phyloP scores from a whole-genome alignment of 2,113 vertebrate species.

The Dunckerocampus dactyliophorus region DNA sequence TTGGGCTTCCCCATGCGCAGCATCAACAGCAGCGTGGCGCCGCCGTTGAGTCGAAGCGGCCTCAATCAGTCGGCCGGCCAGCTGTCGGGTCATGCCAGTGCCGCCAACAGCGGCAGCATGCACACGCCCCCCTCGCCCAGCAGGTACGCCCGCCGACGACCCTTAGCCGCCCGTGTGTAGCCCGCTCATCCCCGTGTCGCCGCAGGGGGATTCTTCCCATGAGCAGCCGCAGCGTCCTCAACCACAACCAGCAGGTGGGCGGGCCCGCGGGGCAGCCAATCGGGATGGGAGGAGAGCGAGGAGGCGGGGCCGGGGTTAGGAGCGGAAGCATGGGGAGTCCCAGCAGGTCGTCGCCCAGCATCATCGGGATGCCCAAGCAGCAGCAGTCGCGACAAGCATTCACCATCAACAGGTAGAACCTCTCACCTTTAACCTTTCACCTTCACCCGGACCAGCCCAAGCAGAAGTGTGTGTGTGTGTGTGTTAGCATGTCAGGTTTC shows the following conservation, averaged over 20 bases:
- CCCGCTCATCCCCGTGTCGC: slow-evolving; percentile 32
- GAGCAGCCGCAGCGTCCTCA: slow-evolving; percentile 96
- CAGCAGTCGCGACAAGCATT: slow-evolving; percentile 94
- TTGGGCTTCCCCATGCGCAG: slow-evolving; percentile 96
- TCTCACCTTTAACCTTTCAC: background rate
- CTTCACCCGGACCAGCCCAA: background rate
- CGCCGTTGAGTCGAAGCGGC: slow-evolving; percentile 89
- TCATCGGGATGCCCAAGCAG: slow-evolving; percentile 99
- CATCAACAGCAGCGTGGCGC: slow-evolving; percentile 91
- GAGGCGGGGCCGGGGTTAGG: slow-evolving; percentile 61
- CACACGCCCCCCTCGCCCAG: slow-evolving; percentile 97
- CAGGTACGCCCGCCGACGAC: slow-evolving; percentile 75
- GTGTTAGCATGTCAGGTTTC: slow-evolving; percentile 95
- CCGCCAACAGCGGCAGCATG: slow-evolving; percentile 93
- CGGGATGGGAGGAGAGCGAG: slow-evolving; percentile 78
- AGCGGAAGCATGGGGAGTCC: slow-evolving; percentile 98
- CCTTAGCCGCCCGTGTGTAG: too few relatives aligned
- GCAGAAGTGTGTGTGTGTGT: slow-evolving; percentile 8
- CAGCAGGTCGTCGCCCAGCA: slow-evolving; percentile 95
- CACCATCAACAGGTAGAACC: slow-evolving; percentile 94
- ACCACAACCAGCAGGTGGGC: slow-evolving; percentile 86
- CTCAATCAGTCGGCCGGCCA: slow-evolving; percentile 92
- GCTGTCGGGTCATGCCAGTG: slow-evolving; percentile 92
- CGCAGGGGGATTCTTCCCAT: slow-evolving; percentile 92
- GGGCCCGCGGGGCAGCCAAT: slow-evolving; percentile 78